Conservation (phyloP, 64 coral and sea anemone species). For the Stichodactyla mertensii region DNA sequence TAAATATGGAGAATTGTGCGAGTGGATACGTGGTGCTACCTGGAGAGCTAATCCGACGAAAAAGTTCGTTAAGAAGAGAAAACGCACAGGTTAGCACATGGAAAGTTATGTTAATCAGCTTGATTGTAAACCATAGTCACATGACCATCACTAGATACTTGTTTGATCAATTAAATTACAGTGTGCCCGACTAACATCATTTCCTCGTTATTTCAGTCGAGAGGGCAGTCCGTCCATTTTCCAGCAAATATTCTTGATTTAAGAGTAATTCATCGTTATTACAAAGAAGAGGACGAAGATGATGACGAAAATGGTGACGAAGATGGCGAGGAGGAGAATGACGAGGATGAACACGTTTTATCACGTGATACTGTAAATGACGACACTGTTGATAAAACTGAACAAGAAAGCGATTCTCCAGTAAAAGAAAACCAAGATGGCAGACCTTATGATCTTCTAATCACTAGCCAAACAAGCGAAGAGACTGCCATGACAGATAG, state of each 20-base stretch:
- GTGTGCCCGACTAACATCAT: neutral
- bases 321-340: neutral
- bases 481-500: neutral
- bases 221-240: neutral
- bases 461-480: neutral
- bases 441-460: neutral
- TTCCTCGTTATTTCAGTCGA: neutral
- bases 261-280: constrained; percentile 13
- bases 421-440: neutral
- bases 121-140: too few relatives aligned
- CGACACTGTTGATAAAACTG: neutral
- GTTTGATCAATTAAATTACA: too few relatives aligned
- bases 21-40: constrained; percentile 43
- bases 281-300: constrained; percentile 8
- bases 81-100: constrained; percentile 14
- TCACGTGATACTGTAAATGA: neutral
- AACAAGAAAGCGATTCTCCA: neutral
- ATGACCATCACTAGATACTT: too few relatives aligned
- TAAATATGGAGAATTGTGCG: neutral
- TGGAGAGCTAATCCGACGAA: constrained; percentile 42
- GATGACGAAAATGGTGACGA: neutral
- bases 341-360: constrained; percentile 4
- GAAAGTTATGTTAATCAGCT: too few relatives aligned
- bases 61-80: constrained; percentile 33
- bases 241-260: constrained; percentile 4